Base-by-base conservation (phyloP, 2,797 vertebrate species). In the Furcifer pardalis region DNA sequence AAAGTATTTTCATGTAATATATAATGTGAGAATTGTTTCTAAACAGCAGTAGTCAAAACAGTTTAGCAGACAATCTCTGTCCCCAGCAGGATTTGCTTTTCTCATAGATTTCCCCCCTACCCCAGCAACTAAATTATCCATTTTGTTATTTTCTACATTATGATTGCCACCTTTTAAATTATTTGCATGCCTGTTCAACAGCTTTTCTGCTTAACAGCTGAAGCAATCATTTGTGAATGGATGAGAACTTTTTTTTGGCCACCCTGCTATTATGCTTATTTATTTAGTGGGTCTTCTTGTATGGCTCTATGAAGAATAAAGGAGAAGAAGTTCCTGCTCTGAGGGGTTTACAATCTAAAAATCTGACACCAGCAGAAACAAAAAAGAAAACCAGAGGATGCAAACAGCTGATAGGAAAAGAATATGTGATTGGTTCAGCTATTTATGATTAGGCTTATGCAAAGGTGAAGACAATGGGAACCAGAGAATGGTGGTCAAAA, bases 21-120 rank as follows among this genome's bases (percentile, higher is more conserved):
- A 75, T 69, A 84, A 84, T 84, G 15, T 73, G n/a, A 72, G 42
- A 49, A 72, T 75, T 42, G 37, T 79, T 80, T 85, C 59, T 49
- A 59, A 85, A 79, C 40, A 74, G 71, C 19, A 60, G 17, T 13
- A 15, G 30, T 79, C 32, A 68, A n/a, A 76, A 59, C 77, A 78
- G 83, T 82, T 49, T 65, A 86, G 27, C 37, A 35, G 69, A 63
- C 35, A 0, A 35, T 66, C n/a, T 76, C 65, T 72, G 25, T 76
- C 12, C 81, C 62, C 65, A 69, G 30, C 2, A 0, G 77, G 60
- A n/a, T 25, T 69, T 42, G 42, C 59, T 63, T 83, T 56, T 49
- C 56, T 68, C 62, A 73, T 13, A 5, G 74, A 12, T 77, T 46
- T 86, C 32, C 35, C 2, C 12, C 7, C 10, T 82, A 46, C 59